phyloP scores from a whole-genome alignment of 2,113 vertebrate genomes.

The Bettongia penicillata region DNA sequence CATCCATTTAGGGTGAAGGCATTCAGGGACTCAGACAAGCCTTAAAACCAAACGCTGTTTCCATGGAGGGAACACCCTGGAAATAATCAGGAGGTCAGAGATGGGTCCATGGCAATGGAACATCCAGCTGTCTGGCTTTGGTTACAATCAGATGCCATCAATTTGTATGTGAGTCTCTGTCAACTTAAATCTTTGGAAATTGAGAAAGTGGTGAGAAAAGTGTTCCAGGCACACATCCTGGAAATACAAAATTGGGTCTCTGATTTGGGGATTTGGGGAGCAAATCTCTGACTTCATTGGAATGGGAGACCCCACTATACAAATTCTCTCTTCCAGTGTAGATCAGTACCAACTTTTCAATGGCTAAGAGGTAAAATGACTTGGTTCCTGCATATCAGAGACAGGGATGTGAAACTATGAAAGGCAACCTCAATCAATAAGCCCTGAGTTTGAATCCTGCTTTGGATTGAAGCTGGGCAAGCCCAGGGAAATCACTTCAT shows the following conservation, averaged over 20 bases:
- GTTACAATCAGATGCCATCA: not conserved
- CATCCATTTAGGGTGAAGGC: not conserved
- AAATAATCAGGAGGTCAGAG: not conserved
- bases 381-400: not conserved
- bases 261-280: not conserved
- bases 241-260: not conserved
- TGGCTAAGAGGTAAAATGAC: not conserved
- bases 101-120: not conserved
- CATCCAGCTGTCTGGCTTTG: rapidly evolving
- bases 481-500: not conserved
- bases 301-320: not conserved
- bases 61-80: no score
- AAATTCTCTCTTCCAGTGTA: not conserved
- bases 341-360: not conserved
- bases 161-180: not conserved
- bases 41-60: not conserved
- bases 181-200: not conserved
- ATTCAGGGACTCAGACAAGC: not conserved
- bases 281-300: not conserved
- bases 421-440: not conserved
- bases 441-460: not conserved
- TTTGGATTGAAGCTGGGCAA: not conserved
- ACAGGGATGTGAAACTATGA: not conserved
- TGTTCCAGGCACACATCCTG: not conserved
- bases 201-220: not conserved